Evolutionary conservation across 2,888 invertebrate species (phyloP), one percentile per base, ranked within the genome.

Genomic region (Cantharis nigra): DNA sequence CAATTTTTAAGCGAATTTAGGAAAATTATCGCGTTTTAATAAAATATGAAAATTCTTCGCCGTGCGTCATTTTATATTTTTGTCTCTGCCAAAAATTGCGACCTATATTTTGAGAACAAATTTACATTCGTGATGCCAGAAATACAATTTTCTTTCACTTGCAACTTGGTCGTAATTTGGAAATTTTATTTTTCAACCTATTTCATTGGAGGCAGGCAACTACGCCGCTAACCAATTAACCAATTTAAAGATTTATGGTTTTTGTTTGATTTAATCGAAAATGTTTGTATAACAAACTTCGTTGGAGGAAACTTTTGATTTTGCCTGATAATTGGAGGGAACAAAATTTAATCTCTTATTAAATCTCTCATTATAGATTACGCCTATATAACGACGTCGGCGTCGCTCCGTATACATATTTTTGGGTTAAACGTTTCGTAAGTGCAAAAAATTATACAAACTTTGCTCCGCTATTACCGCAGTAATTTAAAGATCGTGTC

Each of bases 51-150:
- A 71, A 75, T 75, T 71, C 74, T 70, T 20, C 64, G 64, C 33
- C 28, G 74, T 75, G 74, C 74, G 74, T 75, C 74, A 75, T 70
- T 70, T 64, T 75, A 75, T 49, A 49, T 75, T 75, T 75, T 18
- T 70, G 74, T 74, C 33, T 16, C 64, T 71, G 74, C 74, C 74
- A 75, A 75, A 75, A 75, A 49, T 64, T 75, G 74, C 23, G 74
- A 75, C 74, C 74, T 75, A 75, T 75, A 75, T 75, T 70, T 74
- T 70, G 20, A 63, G 13, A 30, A 63, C 63, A 28, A 70, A 75
- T 74, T 74, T 74, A 64, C 64, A 20, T 70, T 71, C 20, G 20
- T 63, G 23, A 23, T 65, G 65, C 65, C 65, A 65, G 65, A 65
- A 65, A 65, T 65, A 65, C 23, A 23, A 65, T 65, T 65, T 65